These are phyloP conservation scores for Brenthis hecate DNA, from an alignment of 2,888 invertebrate genomes.

Conservation along the genomic window DNA sequence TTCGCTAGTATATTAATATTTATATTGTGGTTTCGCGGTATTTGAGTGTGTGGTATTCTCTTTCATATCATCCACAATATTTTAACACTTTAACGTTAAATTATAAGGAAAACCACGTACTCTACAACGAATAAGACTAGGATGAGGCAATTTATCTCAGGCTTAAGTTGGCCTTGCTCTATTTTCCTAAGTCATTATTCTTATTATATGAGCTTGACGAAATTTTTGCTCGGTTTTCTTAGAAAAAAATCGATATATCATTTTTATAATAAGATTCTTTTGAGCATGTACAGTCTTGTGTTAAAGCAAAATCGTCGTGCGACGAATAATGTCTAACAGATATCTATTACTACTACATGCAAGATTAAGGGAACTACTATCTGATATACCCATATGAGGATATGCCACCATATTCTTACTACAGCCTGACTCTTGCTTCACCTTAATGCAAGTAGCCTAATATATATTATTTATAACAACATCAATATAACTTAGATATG, in stretches of 20 bases:
- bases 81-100: constrained; percentile 26
- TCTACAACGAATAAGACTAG: constrained; percentile 38
- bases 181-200: constrained; percentile 40
- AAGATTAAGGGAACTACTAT: too few species aligned
- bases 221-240: constrained; percentile 23
- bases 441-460: too few species aligned
- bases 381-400: too few species aligned
- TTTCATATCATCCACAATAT: constrained; percentile 15
- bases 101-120: constrained; percentile 30
- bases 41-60: not conserved
- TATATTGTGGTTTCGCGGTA: not conserved
- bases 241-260: constrained; percentile 18
- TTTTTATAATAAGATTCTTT: constrained; percentile 12
- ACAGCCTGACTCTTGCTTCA: too few species aligned
- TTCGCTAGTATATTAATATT: too few species aligned
- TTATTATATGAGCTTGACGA: constrained; percentile 33
- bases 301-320: not conserved
- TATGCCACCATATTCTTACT: too few species aligned
- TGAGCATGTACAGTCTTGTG: not conserved
- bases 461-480: too few species aligned
- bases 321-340: too few species aligned
- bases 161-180: constrained; percentile 39
- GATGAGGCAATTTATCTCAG: constrained; percentile 40
- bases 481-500: too few species aligned
- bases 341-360: too few species aligned